phyloP scores from a whole-genome alignment of 2,113 vertebrate species.

The Chascanopsetta lugubris region DNA sequence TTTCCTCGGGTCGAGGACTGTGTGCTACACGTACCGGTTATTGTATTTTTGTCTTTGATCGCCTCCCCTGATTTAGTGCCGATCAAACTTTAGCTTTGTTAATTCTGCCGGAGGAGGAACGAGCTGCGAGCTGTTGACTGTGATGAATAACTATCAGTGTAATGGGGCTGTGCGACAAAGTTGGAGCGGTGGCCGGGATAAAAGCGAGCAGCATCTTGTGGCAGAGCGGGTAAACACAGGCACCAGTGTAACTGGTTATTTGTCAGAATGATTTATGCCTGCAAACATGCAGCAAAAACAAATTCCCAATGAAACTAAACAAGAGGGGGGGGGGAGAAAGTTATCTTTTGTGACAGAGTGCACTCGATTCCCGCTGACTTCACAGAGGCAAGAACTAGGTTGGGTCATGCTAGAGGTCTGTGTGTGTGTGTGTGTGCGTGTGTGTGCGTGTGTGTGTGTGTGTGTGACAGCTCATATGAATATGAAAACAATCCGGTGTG shows the following conservation, averaged over 20 bases:
- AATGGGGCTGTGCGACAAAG: constrained; percentile 76
- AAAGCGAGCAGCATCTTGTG: constrained; percentile 76
- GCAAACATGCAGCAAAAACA: constrained; percentile 78
- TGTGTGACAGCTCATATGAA: constrained; percentile 59
- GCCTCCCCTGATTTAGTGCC: too few relatives aligned
- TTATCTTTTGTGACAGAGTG: constrained; percentile 80
- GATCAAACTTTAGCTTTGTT: too few relatives aligned
- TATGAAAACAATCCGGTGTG: constrained; percentile 38
- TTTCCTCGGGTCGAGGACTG: too few relatives aligned
- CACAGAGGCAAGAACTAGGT: constrained; percentile 75
- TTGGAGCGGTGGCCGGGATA: constrained; percentile 76
- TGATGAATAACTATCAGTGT: constrained; percentile 81
- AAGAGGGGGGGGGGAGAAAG: constrained; percentile 79
- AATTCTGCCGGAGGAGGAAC: too few relatives aligned
- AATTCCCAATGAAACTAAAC: constrained; percentile 82
- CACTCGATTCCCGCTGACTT: constrained; percentile 75
- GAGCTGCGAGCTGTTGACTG: constrained; percentile 59
- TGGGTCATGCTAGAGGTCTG: constrained; percentile 75
- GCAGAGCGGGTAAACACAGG: constrained; percentile 78
- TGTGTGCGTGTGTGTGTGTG: too few relatives aligned
- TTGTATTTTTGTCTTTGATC: too few relatives aligned
- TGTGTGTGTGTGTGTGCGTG: too few relatives aligned
- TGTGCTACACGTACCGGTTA: too few relatives aligned
- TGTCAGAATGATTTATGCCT: constrained; percentile 83
- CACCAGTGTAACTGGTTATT: constrained; percentile 78